A percentile compares a stretch with the other conserved stretches of the same genome.
phyloP scores from a whole-genome alignment of 2,113 vertebrate species.

The Nannobrachium achirus region DNA sequence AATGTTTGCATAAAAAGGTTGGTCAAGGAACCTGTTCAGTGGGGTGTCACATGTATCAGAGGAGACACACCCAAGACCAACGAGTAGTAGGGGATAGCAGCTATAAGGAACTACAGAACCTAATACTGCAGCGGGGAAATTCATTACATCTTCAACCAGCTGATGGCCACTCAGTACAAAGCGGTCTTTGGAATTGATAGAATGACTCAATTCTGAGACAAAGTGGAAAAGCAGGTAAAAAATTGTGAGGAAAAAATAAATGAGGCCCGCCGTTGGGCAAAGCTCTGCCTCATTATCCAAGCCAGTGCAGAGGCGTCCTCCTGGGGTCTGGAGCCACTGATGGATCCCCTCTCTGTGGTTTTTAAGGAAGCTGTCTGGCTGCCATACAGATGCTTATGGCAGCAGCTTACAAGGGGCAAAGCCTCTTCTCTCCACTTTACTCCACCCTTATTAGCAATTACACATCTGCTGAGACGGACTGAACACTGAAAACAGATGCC shows the following conservation, averaged over 20 bases:
- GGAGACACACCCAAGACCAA: no score
- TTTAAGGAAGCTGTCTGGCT: constrained; percentile 26
- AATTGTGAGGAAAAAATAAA: not conserved
- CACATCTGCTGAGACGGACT: constrained; percentile 39
- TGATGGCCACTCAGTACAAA: no score
- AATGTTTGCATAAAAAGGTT: no score
- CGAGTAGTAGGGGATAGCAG: no score
- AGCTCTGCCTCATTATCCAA: constrained; percentile 45
- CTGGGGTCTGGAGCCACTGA: constrained; percentile 21
- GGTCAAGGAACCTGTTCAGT: no score
- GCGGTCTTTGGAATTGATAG: no score
- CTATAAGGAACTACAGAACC: no score
- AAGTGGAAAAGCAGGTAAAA: no score
- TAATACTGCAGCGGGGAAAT: no score
- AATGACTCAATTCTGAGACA: no score
- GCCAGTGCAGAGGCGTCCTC: constrained; percentile 37
- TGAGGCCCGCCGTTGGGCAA: not conserved
- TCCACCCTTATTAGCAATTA: constrained; percentile 56
- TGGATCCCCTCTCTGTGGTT: constrained; percentile 30
- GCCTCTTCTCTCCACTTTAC: constrained; percentile 22
- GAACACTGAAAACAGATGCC: constrained; percentile 43
- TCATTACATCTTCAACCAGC: no score
- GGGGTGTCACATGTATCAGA: no score
- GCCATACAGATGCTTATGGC: constrained; percentile 35
- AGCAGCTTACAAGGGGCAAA: constrained; percentile 10